A percentile compares a stretch with the other conserved stretches of the same genome.
These are phyloP conservation scores for Proctacanthus coquilletti DNA, from an alignment of 1,140 invertebrate species.

Conservation along the genomic window DNA sequence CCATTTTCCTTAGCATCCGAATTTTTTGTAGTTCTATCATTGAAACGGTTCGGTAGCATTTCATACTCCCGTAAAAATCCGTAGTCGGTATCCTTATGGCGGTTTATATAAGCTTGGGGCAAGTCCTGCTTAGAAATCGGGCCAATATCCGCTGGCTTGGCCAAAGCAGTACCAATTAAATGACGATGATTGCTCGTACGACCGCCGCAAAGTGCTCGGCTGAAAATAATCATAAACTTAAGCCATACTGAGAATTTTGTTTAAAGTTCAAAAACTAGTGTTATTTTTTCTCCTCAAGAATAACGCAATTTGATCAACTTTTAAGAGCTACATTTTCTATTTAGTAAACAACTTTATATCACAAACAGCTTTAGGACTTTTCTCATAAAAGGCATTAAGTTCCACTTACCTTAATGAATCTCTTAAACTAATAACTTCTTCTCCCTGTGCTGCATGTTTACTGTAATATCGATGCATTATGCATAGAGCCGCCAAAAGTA, in stretches of 20 bases:
- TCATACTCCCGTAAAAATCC: conserved; percentile 80
- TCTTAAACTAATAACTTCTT: conserved; percentile 56
- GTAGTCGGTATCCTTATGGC: conserved; percentile 73
- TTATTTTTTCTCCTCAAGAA: no score
- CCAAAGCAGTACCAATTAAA: conserved; percentile 28
- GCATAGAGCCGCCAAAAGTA: conserved; percentile 49
- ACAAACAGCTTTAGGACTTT: no score
- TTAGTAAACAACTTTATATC: neutral
- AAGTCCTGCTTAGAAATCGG: conserved; percentile 57
- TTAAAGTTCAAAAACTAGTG: no score
- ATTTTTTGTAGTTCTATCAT: conserved; percentile 69
- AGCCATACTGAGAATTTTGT: neutral
- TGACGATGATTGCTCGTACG: conserved; percentile 25
- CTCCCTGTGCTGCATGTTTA: conserved; percentile 55
- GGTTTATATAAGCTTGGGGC: conserved; percentile 54
- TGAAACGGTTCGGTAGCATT: conserved; percentile 69
- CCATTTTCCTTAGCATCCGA: conserved; percentile 79
- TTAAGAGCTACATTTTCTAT: neutral
- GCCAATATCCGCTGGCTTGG: conserved; percentile 63
- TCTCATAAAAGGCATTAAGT: neutral
- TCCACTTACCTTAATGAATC: conserved; percentile 44
- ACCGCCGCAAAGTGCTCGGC: conserved; percentile 23
- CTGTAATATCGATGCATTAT: conserved; percentile 50
- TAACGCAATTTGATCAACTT: no score
- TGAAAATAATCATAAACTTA: conserved; percentile 3